Base-by-base conservation (phyloP, 2,797 vertebrate genomes). In the Coregonus sp. region DNA sequence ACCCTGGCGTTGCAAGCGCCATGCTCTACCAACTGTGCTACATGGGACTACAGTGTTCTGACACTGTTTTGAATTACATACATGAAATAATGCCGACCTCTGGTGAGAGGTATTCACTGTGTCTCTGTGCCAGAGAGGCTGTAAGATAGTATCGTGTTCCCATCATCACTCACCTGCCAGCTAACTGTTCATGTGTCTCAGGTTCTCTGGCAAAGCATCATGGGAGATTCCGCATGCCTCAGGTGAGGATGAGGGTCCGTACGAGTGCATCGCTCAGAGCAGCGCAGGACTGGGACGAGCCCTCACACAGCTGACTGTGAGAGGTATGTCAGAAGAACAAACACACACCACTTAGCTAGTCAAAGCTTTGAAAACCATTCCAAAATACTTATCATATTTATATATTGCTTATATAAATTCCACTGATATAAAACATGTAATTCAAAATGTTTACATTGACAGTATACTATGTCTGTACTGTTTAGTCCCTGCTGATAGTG, bases 201-300 rank as follows among this genome's bases (percentile, higher is more conserved):
- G 98, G 89, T 90, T 79, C 31, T 95, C 92, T 1, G 92, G 92
- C 70, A 94, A 91, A 78, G 90, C 96, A 92, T 97, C 94, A 84
- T 98, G 96, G 96, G 92, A 96, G 86, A 97, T 99, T 84, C 89
- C 89, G 0, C 80, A 78, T 0, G 94, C 87, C 0, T 96, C 96
- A 0, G 83, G 89, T 14, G 88, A 88, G 0, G 96, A 98, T 0
- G 96, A 97, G 86, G 98, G 97, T 61, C 78, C 72, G 0, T 98
- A 98, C 0, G 95, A 98, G 81, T 99, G 98, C 77, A 73, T 85
- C 0, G 97, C 96, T 0, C 91, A 92, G 4, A 98, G 95, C 92
- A 93, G 86, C 5, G 93, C 93, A 0, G 98, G 98, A 18, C 91
- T 88, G 0, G 94, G 95, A 0, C 92, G 83, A 29, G 97, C 95